phyloP scores from a whole-genome alignment of 1,140 invertebrate species.

The Drosophila miranda region DNA sequence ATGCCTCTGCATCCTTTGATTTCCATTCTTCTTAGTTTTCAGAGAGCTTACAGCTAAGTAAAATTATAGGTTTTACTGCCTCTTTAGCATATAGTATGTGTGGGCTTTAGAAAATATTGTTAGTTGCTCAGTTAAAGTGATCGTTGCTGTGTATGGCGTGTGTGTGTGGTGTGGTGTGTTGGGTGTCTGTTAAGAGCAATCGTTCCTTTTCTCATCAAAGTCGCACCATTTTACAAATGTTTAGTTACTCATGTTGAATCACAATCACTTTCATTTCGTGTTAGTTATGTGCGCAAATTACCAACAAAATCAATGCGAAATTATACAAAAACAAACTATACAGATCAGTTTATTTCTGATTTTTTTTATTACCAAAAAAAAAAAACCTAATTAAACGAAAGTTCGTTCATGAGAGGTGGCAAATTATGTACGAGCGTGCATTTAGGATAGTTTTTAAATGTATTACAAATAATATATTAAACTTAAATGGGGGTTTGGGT shows the following conservation, averaged over 20 bases:
- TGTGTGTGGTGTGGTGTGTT: constrained; percentile 1
- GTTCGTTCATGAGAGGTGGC: constrained; percentile 33
- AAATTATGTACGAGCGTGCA: constrained; percentile 46
- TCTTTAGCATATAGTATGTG: constrained; percentile 59
- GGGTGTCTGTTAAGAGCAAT: constrained; percentile 1
- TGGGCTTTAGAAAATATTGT: constrained; percentile 53
- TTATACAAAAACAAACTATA: constrained; percentile 21
- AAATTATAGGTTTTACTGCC: constrained; percentile 70
- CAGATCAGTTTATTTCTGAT: constrained; percentile 30
- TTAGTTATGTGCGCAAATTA: constrained; percentile 61
- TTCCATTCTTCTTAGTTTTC: constrained; percentile 38
- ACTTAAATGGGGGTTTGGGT: constrained; percentile 47
- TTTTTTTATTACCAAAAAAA: constrained; percentile 57
- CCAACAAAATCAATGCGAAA: constrained; percentile 3
- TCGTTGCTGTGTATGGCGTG: constrained; percentile 11
- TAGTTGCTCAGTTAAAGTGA: constrained; percentile 50
- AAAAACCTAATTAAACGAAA: constrained; percentile 53
- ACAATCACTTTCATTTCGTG: constrained; percentile 64
- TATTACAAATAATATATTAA: constrained; percentile 68
- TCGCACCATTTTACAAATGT: constrained; percentile 67
- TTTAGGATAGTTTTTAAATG: constrained; percentile 37
- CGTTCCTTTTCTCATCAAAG: constrained; percentile 5
- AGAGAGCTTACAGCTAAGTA: constrained; percentile 61
- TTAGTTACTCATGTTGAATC: constrained; percentile 69
- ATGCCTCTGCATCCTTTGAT: constrained; percentile 29